phyloP scores from a whole-genome alignment of 2,113 vertebrate species.

The Salvelinus alpinus region DNA sequence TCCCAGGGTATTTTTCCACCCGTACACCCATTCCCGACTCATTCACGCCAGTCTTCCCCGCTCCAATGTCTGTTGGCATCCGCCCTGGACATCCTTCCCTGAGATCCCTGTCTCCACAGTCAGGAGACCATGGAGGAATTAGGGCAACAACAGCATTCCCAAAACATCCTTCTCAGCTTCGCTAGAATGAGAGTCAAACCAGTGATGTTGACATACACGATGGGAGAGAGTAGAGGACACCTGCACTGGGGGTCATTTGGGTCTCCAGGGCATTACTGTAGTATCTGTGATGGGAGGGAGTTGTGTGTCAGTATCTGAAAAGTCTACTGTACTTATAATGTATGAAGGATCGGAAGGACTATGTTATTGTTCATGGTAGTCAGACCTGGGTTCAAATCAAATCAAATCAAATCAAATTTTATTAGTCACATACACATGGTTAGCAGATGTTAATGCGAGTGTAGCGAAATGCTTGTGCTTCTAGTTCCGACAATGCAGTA shows the following conservation, averaged over 20 bases:
- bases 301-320: too few relatives aligned
- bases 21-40: not conserved
- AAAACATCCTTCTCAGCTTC: conserved; percentile 51
- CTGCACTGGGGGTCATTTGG: conserved; percentile 46
- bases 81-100: conserved; percentile 28
- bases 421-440: too few relatives aligned
- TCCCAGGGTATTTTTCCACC: conserved; percentile 25
- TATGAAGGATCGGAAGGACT: conserved; percentile 33
- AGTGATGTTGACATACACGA: conserved; percentile 50
- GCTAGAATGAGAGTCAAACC: not conserved
- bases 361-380: conserved; percentile 44
- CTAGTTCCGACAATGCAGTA: too few relatives aligned
- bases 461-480: too few relatives aligned
- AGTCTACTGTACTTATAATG: too few relatives aligned
- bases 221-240: conserved; percentile 41
- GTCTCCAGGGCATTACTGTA: conserved; percentile 30
- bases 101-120: conserved; percentile 1
- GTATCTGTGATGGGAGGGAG: not conserved
- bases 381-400: too few relatives aligned
- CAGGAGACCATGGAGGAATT: conserved; percentile 24
- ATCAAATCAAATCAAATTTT: too few relatives aligned
- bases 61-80: conserved; percentile 31
- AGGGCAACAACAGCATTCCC: conserved; percentile 50
- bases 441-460: too few relatives aligned
- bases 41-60: conserved; percentile 13